Evolutionary conservation across 2,797 vertebrate genomes (phyloP).

Genomic region (Danio jaintianensis): DNA sequence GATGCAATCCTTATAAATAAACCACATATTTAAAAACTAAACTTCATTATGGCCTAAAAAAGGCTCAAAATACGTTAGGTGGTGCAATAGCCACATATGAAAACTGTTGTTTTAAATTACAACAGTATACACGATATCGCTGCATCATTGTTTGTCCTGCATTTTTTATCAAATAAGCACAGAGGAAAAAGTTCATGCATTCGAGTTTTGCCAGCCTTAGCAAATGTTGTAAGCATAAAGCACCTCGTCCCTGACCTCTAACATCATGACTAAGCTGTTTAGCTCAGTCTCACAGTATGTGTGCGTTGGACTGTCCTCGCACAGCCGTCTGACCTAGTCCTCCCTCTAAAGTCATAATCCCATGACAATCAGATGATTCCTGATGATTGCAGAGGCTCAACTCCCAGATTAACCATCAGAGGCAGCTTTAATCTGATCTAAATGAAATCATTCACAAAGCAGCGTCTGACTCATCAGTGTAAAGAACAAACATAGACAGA

Average conservation of each 20-base stretch:
- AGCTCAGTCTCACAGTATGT: neutral
- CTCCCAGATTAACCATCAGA: slow-evolving; percentile 47
- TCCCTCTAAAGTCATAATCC: slow-evolving; percentile 45
- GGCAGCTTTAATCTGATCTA: slow-evolving; percentile 55
- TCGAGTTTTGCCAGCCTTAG: neutral
- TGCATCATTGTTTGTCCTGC: neutral
- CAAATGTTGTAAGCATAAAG: neutral
- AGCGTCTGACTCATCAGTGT: slow-evolving; percentile 41
- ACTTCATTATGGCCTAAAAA: too few species aligned
- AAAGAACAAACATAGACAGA: slow-evolving; percentile 26
- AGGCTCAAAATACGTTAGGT: too few species aligned
- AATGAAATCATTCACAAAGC: slow-evolving; percentile 56
- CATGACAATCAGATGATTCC: slow-evolving; percentile 52
- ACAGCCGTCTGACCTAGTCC: slow-evolving; percentile 43
- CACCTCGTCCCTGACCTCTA: slow-evolving; percentile 21
- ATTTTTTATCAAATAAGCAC: neutral
- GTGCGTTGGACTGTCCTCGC: slow-evolving; percentile 20
- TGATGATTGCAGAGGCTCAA: slow-evolving; percentile 51
- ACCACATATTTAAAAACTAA: too few species aligned
- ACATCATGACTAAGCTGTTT: slow-evolving; percentile 28
- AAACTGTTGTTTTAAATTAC: neutral
- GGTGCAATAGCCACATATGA: too few species aligned
- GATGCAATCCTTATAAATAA: too few species aligned
- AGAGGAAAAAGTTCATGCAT: neutral
- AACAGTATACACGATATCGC: neutral